A percentile compares a stretch with the other conserved stretches of the same genome.
Conservation (phyloP, 2,888 invertebrate species). For the Eugnorisma glareosa region DNA sequence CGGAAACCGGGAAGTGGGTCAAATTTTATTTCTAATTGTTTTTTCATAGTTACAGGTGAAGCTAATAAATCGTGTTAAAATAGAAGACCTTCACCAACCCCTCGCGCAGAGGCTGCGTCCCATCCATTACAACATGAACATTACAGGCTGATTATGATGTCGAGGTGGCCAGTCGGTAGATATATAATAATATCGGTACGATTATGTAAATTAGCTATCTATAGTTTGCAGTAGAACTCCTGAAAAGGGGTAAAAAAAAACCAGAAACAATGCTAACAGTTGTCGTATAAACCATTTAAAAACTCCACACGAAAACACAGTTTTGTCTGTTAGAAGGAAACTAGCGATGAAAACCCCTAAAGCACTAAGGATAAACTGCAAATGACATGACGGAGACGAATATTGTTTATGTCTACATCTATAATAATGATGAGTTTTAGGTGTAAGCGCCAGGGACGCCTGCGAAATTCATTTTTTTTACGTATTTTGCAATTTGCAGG, state of each 20-base stretch:
- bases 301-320: conserved; percentile 62
- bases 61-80: too few relatives aligned
- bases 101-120: too few relatives aligned
- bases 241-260: conserved; percentile 8
- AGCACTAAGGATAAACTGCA: conserved; percentile 60
- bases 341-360: conserved; percentile 69
- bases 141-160: too few relatives aligned
- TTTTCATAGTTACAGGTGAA: too few relatives aligned
- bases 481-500: too few relatives aligned
- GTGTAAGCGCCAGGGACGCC: too few relatives aligned
- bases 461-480: too few relatives aligned
- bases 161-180: not conserved
- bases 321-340: conserved; percentile 63
- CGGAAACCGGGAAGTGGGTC: too few relatives aligned
- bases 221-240: conserved; percentile 29
- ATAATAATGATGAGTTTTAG: not conserved
- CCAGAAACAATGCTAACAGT: conserved; percentile 39
- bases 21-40: too few relatives aligned
- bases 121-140: not conserved
- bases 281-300: conserved; percentile 39
- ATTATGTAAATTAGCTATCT: not conserved
- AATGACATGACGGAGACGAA: conserved; percentile 27
- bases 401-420: conserved; percentile 46
- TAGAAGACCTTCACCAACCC: not conserved
- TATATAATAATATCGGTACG: not conserved